A percentile compares a stretch with the other conserved stretches of the same genome.
These are phyloP conservation scores for Acipenser oxyrinchus DNA, from an alignment of 2,797 vertebrate species.

Conservation along the genomic window DNA sequence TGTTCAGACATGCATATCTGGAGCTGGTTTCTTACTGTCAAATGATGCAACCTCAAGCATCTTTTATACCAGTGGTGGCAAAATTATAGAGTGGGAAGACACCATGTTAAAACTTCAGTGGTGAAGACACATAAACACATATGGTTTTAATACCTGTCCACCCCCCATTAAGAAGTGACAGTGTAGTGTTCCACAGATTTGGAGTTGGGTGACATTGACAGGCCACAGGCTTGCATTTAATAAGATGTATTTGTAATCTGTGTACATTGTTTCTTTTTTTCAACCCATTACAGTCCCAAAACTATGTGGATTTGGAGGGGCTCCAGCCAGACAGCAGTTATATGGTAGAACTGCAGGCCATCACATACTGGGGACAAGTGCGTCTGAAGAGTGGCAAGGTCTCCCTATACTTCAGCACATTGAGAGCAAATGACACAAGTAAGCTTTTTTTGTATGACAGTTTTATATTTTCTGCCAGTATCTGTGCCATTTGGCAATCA, in stretches of 20 bases:
- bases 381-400: conserved; percentile 85
- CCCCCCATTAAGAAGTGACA: conserved; percentile 30
- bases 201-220: conserved; percentile 33
- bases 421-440: conserved; percentile 53
- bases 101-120: conserved; percentile 29
- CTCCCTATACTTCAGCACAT: conserved; percentile 71
- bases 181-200: conserved; percentile 18
- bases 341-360: conserved; percentile 79
- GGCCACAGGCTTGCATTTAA: conserved; percentile 23
- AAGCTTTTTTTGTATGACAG: conserved; percentile 31
- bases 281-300: conserved; percentile 59
- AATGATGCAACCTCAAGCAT: conserved; percentile 27
- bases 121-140: conserved; percentile 31
- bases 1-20: conserved; percentile 51
- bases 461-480: conserved; percentile 18
- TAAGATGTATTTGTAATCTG: conserved; percentile 26
- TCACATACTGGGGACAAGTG: conserved; percentile 84
- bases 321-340: conserved; percentile 76
- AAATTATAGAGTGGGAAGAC: conserved; percentile 31
- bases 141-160: conserved; percentile 52
- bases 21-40: conserved; percentile 32
- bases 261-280: conserved; percentile 28
- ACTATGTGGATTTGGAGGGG: conserved; percentile 71
- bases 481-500: too few relatives aligned
- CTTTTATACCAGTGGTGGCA: conserved; percentile 28